Conservation (phyloP, 2,797 vertebrate species). For the Coendou prehensilis region DNA sequence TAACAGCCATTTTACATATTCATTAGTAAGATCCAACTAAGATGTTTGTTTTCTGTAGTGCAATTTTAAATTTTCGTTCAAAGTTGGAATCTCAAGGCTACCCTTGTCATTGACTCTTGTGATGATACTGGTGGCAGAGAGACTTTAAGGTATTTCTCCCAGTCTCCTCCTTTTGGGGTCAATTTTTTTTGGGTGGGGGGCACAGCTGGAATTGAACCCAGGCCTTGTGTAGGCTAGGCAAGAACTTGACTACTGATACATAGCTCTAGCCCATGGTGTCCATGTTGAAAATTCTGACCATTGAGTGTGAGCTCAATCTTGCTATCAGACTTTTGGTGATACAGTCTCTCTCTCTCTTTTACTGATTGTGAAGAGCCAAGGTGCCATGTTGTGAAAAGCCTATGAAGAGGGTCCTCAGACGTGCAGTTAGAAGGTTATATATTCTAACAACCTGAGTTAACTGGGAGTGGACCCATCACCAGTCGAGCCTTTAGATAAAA, state of each 20-base stretch:
- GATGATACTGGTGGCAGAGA: not conserved
- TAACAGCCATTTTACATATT: conserved; percentile 8
- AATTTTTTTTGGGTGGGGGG: not conserved
- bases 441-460: not conserved
- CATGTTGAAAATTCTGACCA: not conserved
- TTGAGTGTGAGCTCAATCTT: not conserved
- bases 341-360: not conserved
- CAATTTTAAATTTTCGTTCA: conserved; percentile 46
- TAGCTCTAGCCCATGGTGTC: not conserved
- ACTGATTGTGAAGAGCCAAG: not conserved
- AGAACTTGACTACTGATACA: not conserved
- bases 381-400: not conserved
- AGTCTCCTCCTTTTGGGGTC: not conserved
- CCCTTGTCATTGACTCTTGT: not conserved
- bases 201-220: not conserved
- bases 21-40: conserved; percentile 7
- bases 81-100: not conserved
- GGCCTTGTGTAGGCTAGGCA: not conserved
- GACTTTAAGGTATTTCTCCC: not conserved
- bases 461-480: not conserved
- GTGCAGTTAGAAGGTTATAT: not conserved
- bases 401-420: not conserved
- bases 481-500: not conserved
- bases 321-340: not conserved
- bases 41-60: not conserved